phyloP scores from a whole-genome alignment of 2,113 vertebrate genomes.

The Macrotis lagotis region DNA sequence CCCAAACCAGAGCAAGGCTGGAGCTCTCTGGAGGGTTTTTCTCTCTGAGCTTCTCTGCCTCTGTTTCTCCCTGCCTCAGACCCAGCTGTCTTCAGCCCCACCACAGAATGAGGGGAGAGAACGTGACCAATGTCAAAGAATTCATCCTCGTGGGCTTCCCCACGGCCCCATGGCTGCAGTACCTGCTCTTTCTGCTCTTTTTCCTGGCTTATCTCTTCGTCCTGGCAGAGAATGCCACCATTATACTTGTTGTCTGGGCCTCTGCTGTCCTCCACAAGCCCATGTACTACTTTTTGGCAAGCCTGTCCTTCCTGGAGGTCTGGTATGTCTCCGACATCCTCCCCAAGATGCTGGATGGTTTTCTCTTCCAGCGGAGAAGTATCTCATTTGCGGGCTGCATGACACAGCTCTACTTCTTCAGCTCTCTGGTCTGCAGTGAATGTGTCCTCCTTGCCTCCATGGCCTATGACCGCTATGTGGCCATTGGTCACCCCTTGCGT shows the following conservation, averaged over 20 bases:
- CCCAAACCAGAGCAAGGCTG: too few relatives aligned
- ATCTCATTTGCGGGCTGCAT: constrained; percentile 78
- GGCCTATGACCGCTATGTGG: constrained; percentile 27
- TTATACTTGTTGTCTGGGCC: constrained; percentile 69
- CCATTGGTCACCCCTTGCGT: background rate
- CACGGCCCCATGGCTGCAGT: constrained; percentile 52
- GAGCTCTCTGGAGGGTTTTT: too few relatives aligned
- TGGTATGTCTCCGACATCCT: constrained; percentile 76
- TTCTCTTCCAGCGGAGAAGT: constrained; percentile 56
- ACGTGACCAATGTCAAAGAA: constrained; percentile 64
- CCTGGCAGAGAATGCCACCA: constrained; percentile 70
- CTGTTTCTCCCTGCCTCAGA: background rate
- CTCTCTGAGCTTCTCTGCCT: background rate
- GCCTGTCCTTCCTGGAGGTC: constrained; percentile 76
- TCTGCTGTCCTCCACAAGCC: constrained; percentile 70
- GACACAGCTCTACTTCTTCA: constrained; percentile 78
- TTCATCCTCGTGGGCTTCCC: constrained; percentile 78
- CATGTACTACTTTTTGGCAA: constrained; percentile 79
- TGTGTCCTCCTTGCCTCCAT: constrained; percentile 75
- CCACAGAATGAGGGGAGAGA: constrained; percentile 10
- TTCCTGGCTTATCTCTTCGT: constrained; percentile 70
- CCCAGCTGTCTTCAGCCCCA: background rate
- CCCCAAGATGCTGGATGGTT: constrained; percentile 69
- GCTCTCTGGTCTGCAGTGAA: constrained; percentile 75
- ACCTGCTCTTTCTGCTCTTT: constrained; percentile 67